These are phyloP conservation scores for Aproaerema taeniolella DNA, from an alignment of 2,888 invertebrate species.

Conservation along the genomic window DNA sequence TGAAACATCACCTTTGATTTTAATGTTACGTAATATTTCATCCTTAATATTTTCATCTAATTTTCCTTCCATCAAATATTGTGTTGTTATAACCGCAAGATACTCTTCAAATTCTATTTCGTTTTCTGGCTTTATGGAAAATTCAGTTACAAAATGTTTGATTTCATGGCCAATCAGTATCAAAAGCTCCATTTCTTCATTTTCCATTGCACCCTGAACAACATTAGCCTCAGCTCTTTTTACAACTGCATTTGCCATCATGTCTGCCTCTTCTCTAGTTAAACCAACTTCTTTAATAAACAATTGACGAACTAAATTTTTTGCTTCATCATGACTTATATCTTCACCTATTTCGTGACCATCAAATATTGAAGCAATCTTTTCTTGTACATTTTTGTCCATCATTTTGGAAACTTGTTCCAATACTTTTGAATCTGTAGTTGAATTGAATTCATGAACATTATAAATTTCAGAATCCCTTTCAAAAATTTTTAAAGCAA, in stretches of 20 bases:
- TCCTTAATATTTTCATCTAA: conserved; percentile 9
- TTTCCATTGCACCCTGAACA: no score
- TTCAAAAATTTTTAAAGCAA: no score
- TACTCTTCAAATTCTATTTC: neutral
- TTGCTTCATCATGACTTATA: conserved; percentile 2
- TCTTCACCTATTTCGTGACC: no score
- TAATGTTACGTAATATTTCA: conserved; percentile 19
- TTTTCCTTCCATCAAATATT: neutral
- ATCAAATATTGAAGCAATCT: conserved; percentile 19
- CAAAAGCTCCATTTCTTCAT: neutral
- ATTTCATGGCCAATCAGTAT: neutral
- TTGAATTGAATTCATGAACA: no score
- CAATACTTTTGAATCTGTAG: no score
- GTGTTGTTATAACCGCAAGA: neutral
- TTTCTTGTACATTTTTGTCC: conserved; percentile 10
- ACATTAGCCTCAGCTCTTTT: neutral
- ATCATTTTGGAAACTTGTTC: no score
- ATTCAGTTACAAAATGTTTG: neutral
- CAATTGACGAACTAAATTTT: neutral
- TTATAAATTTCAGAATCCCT: no score
- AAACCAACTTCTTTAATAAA: neutral
- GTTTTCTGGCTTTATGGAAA: neutral
- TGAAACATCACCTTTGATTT: conserved; percentile 19
- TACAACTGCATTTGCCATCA: neutral
- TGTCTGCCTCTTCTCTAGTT: neutral